Conservation (phyloP, 2,888 invertebrate species). For the Thalpophila matura region DNA sequence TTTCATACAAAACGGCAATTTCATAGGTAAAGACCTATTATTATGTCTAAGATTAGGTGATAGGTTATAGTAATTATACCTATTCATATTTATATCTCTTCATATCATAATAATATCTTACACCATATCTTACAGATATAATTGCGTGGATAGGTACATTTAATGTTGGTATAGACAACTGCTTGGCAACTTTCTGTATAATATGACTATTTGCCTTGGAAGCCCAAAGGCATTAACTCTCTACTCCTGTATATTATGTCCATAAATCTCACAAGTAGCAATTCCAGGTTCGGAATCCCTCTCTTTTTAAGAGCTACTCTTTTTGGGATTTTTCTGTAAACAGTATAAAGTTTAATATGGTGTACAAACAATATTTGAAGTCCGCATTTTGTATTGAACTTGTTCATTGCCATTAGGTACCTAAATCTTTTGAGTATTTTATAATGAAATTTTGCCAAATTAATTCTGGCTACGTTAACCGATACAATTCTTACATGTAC, state of each 20-base stretch:
- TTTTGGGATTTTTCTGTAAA: constrained; percentile 9
- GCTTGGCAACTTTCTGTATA: constrained; percentile 74
- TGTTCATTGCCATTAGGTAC: neutral
- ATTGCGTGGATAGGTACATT: neutral
- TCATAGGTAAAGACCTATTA: too few species aligned
- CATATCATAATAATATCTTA: neutral
- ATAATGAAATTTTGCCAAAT: too few species aligned
- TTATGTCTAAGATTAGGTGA: too few species aligned
- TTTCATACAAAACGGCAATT: too few species aligned
- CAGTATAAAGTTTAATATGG: constrained; percentile 1
- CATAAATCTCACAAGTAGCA: constrained; percentile 75
- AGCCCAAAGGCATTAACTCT: constrained; percentile 75
- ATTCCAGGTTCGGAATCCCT: constrained; percentile 50
- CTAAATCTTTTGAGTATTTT: too few species aligned
- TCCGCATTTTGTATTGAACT: neutral
- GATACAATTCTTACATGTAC: too few species aligned
- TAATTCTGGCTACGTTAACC: too few species aligned
- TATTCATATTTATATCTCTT: neutral
- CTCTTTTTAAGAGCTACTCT: constrained; percentile 29
- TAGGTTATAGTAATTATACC: neutral
- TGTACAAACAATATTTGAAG: neutral
- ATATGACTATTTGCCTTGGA: constrained; percentile 78
- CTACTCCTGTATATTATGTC: constrained; percentile 78
- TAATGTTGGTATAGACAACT: constrained; percentile 57
- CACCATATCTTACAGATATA: neutral